Evolutionary conservation across 2,888 invertebrate species (phyloP).

Genomic region (Pandemis cinnamomeana): DNA sequence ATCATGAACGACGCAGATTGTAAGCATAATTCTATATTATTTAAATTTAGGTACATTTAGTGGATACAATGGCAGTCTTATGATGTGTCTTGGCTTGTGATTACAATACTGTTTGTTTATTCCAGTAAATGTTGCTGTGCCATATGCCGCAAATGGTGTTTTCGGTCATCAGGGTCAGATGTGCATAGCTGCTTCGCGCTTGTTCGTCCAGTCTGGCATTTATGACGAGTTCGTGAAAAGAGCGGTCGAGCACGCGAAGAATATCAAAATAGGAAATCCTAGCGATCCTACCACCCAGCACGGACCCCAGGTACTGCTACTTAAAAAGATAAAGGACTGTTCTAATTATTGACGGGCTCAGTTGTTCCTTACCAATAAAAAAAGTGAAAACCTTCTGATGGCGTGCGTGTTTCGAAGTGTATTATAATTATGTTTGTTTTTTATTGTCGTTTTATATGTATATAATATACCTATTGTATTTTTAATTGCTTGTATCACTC

Average conservation of each 20-base stretch:
- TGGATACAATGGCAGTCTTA: not conserved
- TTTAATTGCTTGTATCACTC: too few species aligned
- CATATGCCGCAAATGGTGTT: constrained; percentile 56
- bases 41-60: not conserved
- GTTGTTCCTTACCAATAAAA: not conserved
- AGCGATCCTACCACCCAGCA: constrained; percentile 53
- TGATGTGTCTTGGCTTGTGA: not conserved
- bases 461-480: too few species aligned
- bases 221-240: constrained; percentile 93
- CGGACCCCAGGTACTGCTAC: constrained; percentile 55
- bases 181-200: constrained; percentile 65
- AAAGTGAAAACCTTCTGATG: too few species aligned
- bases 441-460: too few species aligned
- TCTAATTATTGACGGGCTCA: not conserved
- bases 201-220: constrained; percentile 79
- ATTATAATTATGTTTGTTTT: too few species aligned
- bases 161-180: constrained; percentile 65
- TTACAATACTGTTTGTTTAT: not conserved
- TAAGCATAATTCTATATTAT: constrained; percentile 65
- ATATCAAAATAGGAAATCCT: constrained; percentile 87
- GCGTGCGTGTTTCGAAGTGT: too few species aligned
- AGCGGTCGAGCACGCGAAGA: constrained; percentile 86
- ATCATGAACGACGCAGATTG: constrained; percentile 91
- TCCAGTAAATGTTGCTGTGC: constrained; percentile 61
- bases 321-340: not conserved